Percentiles rank a stretch among this genome's conserved stretches.
Conservation (phyloP, 2,888 invertebrate genomes). For the Lacanobia wlatinum region DNA sequence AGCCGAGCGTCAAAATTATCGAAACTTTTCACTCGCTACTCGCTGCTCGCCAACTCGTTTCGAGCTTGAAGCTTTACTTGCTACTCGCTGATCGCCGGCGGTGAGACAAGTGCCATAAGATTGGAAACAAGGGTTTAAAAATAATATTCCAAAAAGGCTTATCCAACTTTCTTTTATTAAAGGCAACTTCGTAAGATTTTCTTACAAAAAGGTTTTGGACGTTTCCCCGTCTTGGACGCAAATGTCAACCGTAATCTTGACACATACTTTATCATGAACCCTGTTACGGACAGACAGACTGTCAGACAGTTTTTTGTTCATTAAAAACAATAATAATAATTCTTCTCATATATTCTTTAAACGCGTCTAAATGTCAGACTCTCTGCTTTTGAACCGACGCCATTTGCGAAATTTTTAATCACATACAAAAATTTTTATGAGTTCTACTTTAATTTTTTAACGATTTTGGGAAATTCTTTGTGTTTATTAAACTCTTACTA, state of each 20-base stretch:
- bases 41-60: too few relatives aligned
- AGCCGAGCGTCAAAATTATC: too few relatives aligned
- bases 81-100: too few relatives aligned
- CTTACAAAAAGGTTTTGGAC: conserved; percentile 1
- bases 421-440: conserved; percentile 31
- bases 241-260: conserved; percentile 39
- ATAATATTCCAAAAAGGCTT: neutral
- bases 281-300: conserved; percentile 9
- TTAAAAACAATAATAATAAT: conserved; percentile 41
- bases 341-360: conserved; percentile 36
- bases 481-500: neutral
- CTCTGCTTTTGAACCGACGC: conserved; percentile 11
- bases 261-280: conserved; percentile 29
- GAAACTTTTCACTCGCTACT: too few relatives aligned
- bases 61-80: too few relatives aligned
- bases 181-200: conserved; percentile 9
- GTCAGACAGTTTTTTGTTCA: conserved; percentile 32
- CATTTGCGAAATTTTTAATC: conserved; percentile 49
- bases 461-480: conserved; percentile 23
- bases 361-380: conserved; percentile 51
- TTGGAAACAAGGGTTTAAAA: neutral
- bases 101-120: too few relatives aligned
- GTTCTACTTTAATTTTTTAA: conserved; percentile 8
- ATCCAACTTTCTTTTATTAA: conserved; percentile 14
- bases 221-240: conserved; percentile 2